Conservation (phyloP, 2,113 vertebrate species). For the Galbula dea region DNA sequence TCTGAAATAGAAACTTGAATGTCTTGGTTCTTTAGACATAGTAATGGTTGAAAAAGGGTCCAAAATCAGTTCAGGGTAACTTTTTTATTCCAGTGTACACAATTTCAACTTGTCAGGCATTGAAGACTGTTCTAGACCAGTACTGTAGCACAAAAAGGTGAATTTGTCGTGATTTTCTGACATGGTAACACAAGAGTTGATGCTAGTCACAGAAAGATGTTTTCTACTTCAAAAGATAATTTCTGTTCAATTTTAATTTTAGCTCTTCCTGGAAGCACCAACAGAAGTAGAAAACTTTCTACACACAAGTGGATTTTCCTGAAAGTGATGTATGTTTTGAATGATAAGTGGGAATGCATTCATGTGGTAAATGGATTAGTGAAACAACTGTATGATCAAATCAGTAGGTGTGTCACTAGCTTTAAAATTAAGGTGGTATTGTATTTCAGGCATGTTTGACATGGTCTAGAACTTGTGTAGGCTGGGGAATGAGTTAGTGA, state of each 20-base stretch:
- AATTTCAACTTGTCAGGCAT: neutral
- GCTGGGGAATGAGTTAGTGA: neutral
- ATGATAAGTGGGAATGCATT: neutral
- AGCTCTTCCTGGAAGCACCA: neutral
- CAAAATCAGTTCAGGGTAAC: neutral
- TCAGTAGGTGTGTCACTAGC: neutral
- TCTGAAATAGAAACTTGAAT: neutral
- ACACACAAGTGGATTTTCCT: neutral
- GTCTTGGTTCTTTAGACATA: neutral
- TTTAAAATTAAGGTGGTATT: neutral
- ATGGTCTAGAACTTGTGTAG: neutral
- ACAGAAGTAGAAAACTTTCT: neutral
- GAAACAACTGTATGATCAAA: neutral
- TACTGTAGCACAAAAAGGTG: neutral
- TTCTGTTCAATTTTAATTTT: neutral
- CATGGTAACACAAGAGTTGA: rapidly evolving
- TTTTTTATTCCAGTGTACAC: neutral
- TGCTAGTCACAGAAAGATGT: neutral
- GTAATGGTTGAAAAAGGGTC: neutral
- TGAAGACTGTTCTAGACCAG: neutral
- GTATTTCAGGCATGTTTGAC: neutral
- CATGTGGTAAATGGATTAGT: neutral
- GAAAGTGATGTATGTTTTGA: neutral
- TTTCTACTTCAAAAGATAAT: neutral
- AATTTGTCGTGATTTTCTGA: neutral